phyloP scores from a whole-genome alignment of 2,888 invertebrate genomes.

The Tetheella fluctuosa region DNA sequence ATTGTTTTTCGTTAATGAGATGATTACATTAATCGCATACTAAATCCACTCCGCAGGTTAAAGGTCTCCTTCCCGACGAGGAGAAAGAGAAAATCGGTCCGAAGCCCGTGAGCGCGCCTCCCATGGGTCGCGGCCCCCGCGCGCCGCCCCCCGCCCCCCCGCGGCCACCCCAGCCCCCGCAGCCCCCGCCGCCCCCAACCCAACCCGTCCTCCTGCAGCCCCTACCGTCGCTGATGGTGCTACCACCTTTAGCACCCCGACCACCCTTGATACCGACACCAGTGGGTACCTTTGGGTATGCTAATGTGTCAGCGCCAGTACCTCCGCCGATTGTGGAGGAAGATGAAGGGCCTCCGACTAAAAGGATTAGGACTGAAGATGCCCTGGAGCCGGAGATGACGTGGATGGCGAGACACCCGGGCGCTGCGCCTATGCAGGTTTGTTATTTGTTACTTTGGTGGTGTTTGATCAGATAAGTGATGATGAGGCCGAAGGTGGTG shows the following conservation, averaged over 20 bases:
- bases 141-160: conserved; percentile 23
- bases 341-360: conserved; percentile 94
- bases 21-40: not conserved
- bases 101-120: conserved; percentile 85
- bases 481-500: no score
- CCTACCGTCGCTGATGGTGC: conserved; percentile 81
- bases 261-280: conserved; percentile 68
- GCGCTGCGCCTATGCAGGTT: conserved; percentile 79
- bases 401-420: conserved; percentile 67
- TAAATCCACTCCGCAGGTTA: conserved; percentile 67
- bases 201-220: conserved; percentile 61
- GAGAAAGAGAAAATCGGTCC: conserved; percentile 99
- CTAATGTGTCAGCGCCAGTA: conserved; percentile 35
- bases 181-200: conserved; percentile 45
- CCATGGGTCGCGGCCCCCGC: conserved; percentile 32
- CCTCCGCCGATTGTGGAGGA: conserved; percentile 49
- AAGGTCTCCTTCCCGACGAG: conserved; percentile 96
- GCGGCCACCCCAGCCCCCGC: conserved; percentile 19
- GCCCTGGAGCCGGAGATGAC: conserved; percentile 93
- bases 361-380: conserved; percentile 96
- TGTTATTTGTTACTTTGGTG: not conserved
- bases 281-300: conserved; percentile 46
- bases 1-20: no score
- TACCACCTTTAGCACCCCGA: conserved; percentile 72
- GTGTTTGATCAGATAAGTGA: not conserved